Conservation (phyloP, 2,113 vertebrate genomes). For the Crocuta crocuta region DNA sequence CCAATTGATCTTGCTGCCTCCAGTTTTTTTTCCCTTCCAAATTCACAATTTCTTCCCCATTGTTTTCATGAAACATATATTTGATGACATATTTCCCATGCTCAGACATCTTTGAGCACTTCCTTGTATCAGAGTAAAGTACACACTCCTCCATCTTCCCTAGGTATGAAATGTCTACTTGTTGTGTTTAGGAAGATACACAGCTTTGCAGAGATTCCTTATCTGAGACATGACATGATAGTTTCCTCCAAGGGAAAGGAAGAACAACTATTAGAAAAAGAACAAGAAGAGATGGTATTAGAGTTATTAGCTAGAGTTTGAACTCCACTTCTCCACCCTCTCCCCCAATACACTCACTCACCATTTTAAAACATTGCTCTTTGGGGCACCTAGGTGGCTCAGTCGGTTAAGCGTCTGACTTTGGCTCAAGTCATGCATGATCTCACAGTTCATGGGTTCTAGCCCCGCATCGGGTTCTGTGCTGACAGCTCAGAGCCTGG, state of each 20-base stretch:
- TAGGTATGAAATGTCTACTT: neutral
- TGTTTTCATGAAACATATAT: constrained; percentile 29
- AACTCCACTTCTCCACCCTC: neutral
- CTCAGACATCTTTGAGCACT: neutral
- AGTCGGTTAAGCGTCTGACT: no score
- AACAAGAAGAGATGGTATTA: neutral
- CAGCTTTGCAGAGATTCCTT: neutral
- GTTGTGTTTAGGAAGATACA: neutral
- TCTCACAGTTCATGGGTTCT: no score
- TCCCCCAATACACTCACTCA: neutral
- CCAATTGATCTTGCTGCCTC: neutral
- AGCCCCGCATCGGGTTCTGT: no score
- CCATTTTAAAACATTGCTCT: neutral
- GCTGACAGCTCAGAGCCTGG: no score
- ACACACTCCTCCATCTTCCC: neutral
- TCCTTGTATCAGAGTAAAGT: constrained; percentile 15
- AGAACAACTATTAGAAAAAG: neutral
- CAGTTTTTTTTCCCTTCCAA: constrained; percentile 39
- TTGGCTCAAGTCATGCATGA: no score
- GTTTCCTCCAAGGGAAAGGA: neutral
- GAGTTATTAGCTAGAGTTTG: constrained; percentile 14
- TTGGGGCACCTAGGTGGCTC: no score
- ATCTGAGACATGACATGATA: neutral
- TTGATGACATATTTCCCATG: neutral
- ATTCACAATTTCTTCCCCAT: neutral